These are phyloP conservation scores for Gonioctena quinquepunctata DNA, from an alignment of 1,140 invertebrate species.

Conservation along the genomic window DNA sequence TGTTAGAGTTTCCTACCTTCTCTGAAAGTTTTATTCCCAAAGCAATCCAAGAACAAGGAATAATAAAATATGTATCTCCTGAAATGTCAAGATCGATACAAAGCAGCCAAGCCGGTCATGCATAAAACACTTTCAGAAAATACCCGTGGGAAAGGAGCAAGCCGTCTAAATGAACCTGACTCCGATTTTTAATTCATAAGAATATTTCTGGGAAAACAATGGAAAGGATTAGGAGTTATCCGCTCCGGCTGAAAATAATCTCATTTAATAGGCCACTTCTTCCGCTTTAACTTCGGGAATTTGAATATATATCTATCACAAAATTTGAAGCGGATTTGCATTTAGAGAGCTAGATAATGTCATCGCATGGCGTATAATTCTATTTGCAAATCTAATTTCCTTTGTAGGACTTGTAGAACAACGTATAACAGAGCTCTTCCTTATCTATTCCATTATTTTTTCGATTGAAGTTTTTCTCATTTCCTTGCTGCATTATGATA, in stretches of 20 bases:
- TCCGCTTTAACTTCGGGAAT: background rate
- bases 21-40: too few species aligned
- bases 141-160: background rate
- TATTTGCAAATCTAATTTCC: constrained; percentile 29
- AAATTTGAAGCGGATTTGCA: constrained; percentile 24
- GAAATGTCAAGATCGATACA: too few species aligned
- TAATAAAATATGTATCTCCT: too few species aligned
- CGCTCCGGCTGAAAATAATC: background rate
- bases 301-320: constrained; percentile 13
- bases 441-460: background rate
- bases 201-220: background rate
- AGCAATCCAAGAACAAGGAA: too few species aligned
- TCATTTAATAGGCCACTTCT: background rate
- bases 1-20: too few species aligned
- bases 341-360: constrained; percentile 21
- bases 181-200: background rate
- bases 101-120: background rate
- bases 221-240: background rate
- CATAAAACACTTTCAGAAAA: background rate
- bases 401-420: background rate
- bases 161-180: background rate
- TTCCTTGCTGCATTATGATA: background rate
- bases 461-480: background rate
- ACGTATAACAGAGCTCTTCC: background rate
- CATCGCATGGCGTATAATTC: constrained; percentile 4